Conservation (phyloP, 2,888 invertebrate species). For the Amiota minor region DNA sequence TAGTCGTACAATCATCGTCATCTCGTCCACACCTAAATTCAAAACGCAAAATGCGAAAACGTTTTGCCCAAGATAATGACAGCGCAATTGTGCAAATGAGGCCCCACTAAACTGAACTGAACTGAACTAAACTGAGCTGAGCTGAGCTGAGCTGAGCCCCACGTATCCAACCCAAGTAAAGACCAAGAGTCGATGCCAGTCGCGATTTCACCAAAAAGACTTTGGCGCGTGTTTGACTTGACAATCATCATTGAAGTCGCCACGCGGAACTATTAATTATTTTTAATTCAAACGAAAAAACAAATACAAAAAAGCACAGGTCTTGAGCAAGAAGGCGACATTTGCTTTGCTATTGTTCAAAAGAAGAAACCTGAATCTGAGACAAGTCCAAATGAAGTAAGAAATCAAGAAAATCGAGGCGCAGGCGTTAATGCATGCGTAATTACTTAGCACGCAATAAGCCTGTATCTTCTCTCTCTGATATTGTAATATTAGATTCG, state of each 20-base stretch:
- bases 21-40: conserved; percentile 18
- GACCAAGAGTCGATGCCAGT: conserved; percentile 5
- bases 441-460: too few relatives aligned
- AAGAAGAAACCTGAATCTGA: too few relatives aligned
- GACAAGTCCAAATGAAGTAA: too few relatives aligned
- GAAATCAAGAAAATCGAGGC: too few relatives aligned
- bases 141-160: too few relatives aligned
- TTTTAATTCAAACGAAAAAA: background rate
- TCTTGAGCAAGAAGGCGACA: too few relatives aligned
- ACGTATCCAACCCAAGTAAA: background rate
- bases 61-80: conserved; percentile 36
- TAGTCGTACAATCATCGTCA: background rate
- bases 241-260: background rate
- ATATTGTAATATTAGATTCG: too few relatives aligned
- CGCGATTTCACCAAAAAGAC: background rate
- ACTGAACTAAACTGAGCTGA: too few relatives aligned
- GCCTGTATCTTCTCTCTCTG: background rate
- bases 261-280: conserved; percentile 4
- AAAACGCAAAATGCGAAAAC: conserved; percentile 22
- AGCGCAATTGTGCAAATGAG: conserved; percentile 32
- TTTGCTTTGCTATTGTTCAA: too few relatives aligned
- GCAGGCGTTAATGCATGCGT: too few relatives aligned
- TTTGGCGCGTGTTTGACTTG: background rate
- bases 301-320: too few relatives aligned
- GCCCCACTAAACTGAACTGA: too few relatives aligned